These are phyloP conservation scores for Bimastos eiseni DNA, from an alignment of 2,888 invertebrate species.

Conservation along the genomic window DNA sequence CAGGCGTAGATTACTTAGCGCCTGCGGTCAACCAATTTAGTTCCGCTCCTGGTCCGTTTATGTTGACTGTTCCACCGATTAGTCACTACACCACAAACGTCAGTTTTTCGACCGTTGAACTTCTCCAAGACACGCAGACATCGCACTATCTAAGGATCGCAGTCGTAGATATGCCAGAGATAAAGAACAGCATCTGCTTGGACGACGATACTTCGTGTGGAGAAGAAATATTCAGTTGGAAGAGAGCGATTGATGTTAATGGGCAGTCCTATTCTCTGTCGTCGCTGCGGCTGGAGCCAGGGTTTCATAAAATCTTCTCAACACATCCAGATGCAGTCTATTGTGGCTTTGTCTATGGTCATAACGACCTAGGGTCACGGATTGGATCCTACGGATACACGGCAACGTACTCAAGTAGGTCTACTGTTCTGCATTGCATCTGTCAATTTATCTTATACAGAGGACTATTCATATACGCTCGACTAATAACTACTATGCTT, in stretches of 20 bases:
- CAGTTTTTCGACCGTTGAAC: background rate
- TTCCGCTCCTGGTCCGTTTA: background rate
- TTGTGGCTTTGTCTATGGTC: background rate
- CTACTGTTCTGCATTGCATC: background rate
- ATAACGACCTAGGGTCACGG: background rate
- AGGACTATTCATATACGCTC: background rate
- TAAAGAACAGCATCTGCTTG: background rate
- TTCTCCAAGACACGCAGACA: background rate
- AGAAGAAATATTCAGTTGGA: background rate
- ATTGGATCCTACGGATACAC: background rate
- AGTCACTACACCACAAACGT: background rate
- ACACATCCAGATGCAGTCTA: background rate
- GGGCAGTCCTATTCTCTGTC: background rate
- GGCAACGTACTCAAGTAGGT: background rate
- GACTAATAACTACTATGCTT: background rate
- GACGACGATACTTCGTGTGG: background rate
- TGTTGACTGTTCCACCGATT: background rate
- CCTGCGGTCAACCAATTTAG: background rate
- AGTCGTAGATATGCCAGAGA: background rate
- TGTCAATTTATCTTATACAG: background rate
- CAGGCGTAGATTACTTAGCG: background rate
- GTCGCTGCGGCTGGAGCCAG: background rate
- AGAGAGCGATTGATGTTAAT: background rate
- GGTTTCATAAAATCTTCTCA: background rate
- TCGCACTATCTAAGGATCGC: background rate